These are phyloP conservation scores for Acleris literana DNA, from an alignment of 2,888 invertebrate genomes.

Conservation along the genomic window DNA sequence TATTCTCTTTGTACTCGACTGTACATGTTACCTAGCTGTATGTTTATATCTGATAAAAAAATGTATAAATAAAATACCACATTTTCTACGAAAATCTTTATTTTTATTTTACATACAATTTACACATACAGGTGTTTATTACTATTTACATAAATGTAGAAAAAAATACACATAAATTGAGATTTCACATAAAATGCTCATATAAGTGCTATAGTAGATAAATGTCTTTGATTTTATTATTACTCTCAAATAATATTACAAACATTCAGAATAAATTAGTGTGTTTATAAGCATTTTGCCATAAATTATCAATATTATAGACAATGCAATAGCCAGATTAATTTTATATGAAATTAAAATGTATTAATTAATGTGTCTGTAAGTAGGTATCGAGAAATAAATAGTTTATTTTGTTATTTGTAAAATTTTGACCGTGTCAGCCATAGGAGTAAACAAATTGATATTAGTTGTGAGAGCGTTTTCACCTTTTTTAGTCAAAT, in stretches of 20 bases:
- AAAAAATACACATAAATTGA: conserved; percentile 55
- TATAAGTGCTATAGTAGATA: conserved; percentile 19
- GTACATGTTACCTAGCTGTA: conserved; percentile 2
- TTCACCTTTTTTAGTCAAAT: no score
- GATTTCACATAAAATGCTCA: conserved; percentile 50
- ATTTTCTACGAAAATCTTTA: conserved; percentile 78
- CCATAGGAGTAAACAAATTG: no score
- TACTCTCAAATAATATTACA: neutral
- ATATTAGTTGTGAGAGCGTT: no score
- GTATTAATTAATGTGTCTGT: no score
- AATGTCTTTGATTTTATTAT: conserved; percentile 2
- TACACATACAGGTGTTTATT: conserved; percentile 64
- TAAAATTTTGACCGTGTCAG: no score
- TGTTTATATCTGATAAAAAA: conserved; percentile 5
- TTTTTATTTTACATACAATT: conserved; percentile 77
- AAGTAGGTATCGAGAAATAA: no score
- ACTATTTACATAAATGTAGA: conserved; percentile 67
- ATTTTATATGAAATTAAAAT: no score
- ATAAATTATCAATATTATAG: no score
- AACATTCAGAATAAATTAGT: no score
- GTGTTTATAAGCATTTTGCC: no score
- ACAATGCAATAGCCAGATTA: no score
- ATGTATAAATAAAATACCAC: conserved; percentile 52
- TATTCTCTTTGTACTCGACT: neutral
- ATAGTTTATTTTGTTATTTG: no score